Conservation (phyloP, 2,113 vertebrate species). For the Anguilla rostrata region DNA sequence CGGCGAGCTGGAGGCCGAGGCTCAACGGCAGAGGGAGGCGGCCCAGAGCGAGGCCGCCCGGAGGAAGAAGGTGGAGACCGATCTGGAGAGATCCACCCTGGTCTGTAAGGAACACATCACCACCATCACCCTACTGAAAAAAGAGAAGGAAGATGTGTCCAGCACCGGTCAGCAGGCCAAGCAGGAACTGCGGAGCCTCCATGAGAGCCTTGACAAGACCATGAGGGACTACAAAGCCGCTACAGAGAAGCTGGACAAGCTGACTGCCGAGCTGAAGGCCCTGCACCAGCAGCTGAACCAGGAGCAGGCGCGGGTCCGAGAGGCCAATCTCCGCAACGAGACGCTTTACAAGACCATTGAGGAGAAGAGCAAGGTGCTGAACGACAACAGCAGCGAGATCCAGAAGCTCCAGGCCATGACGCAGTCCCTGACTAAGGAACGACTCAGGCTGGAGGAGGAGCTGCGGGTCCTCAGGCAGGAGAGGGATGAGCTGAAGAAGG, state of each 20-base stretch:
- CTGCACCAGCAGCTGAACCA: conserved; percentile 82
- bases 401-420: conserved; percentile 87
- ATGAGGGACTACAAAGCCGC: conserved; percentile 81
- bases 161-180: conserved; percentile 75
- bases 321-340: conserved; percentile 85
- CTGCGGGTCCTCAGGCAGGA: conserved; percentile 80
- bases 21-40: conserved; percentile 78
- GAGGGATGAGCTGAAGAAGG: conserved; percentile 78
- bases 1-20: conserved; percentile 77
- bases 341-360: conserved; percentile 88
- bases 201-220: conserved; percentile 83
- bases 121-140: conserved; percentile 82
- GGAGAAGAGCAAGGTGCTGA: conserved; percentile 85
- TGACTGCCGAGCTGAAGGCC: conserved; percentile 73
- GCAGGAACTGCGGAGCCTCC: conserved; percentile 80
- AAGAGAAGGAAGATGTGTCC: conserved; percentile 80
- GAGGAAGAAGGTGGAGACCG: conserved; percentile 83
- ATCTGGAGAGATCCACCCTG: conserved; percentile 78
- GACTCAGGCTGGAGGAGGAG: conserved; percentile 86
- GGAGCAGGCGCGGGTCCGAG: conserved; percentile 78
- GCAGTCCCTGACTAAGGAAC: conserved; percentile 91
- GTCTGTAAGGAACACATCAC: conserved; percentile 79
- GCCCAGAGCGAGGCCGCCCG: conserved; percentile 79
- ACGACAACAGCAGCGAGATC: conserved; percentile 83
- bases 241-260: conserved; percentile 72